Percentiles rank a stretch among this genome's conserved stretches.
Evolutionary conservation across 2,888 invertebrate species (phyloP).

Genomic region (Melanargia galathea): DNA sequence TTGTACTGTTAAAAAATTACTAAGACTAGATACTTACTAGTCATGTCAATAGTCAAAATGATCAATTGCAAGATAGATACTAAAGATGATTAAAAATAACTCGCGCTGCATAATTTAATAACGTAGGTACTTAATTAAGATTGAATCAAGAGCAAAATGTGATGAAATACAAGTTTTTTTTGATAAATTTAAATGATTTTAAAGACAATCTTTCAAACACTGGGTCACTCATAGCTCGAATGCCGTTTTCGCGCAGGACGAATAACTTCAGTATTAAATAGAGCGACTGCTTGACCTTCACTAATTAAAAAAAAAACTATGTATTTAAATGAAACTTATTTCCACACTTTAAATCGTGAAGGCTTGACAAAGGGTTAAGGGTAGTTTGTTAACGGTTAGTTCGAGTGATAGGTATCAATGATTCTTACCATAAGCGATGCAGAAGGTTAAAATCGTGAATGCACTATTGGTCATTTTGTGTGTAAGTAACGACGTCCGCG

Average conservation of each 20-base stretch:
- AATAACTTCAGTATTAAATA: constrained; percentile 15
- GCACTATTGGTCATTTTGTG: constrained; percentile 64
- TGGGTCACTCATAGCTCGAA: background rate
- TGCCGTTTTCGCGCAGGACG: background rate
- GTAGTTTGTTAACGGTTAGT: background rate
- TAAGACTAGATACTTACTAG: no score
- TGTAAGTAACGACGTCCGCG: constrained; percentile 64
- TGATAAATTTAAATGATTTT: no score
- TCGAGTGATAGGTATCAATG: constrained; percentile 9
- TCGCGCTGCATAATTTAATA: background rate
- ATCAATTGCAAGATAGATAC: background rate
- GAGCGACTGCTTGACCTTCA: constrained; percentile 17
- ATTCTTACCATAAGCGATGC: constrained; percentile 70
- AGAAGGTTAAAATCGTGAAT: constrained; percentile 62
- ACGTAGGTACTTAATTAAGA: constrained; percentile 5
- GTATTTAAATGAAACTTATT: background rate
- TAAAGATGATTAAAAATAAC: background rate
- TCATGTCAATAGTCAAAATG: no score
- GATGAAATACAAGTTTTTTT: background rate
- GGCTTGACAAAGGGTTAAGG: background rate
- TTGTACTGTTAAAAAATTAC: no score
- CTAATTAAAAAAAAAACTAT: background rate
- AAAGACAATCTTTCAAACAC: no score
- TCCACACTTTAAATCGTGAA: background rate
- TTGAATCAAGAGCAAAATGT: background rate